Evolutionary conservation across 1,140 invertebrate genomes (phyloP), one percentile per base, ranked within the genome.

Genomic region (Papilio glaucus): DNA sequence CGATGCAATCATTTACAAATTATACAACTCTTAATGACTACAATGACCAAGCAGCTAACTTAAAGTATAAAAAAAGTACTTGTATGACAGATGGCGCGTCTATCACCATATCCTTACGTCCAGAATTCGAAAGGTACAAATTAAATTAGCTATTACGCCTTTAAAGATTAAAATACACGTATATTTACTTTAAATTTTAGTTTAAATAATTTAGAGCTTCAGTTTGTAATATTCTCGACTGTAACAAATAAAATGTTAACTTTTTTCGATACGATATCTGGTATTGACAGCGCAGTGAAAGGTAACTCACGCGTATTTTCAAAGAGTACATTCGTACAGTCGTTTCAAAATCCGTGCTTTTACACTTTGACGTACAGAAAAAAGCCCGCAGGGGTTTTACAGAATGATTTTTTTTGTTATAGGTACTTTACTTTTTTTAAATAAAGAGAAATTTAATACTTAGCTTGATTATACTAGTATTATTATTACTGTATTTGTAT

Each of bases 341-440:
- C 29, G 18, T 21, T 53, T 53, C 49, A 57, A 57, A 24, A 57
- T 57, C 49, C 10, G 49, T 24, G 49, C 49, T 57, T 57, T 57
- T 24, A 26, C 18, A 21, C 49, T 57, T 57, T 57, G 21, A 57
- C 49, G 6, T 33, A 57, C 21, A 26, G 21, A 24, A 3, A 10
- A 24, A 57, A 13, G 45, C 45, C 49, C 21, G 18, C 42, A 45
- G n/a, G 24, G 49, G 49, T 26, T 57, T 57, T 5, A 24, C 21
- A 8, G 42, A 45, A 45, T n/a, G 15, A 45, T 7, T 26, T 24
- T 57, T 57, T 57, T 57, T 12, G 24, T 21, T 21, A 24, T 24
- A 4, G 18, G 49, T 24, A 24, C 49, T 26, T 57, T 10, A 3
- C 1, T 2, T 57, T 13, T 13, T 13, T 5, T 0, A 1, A 57